Base-by-base conservation (phyloP, 2,113 vertebrate species). In the Centrocercus urophasianus region DNA sequence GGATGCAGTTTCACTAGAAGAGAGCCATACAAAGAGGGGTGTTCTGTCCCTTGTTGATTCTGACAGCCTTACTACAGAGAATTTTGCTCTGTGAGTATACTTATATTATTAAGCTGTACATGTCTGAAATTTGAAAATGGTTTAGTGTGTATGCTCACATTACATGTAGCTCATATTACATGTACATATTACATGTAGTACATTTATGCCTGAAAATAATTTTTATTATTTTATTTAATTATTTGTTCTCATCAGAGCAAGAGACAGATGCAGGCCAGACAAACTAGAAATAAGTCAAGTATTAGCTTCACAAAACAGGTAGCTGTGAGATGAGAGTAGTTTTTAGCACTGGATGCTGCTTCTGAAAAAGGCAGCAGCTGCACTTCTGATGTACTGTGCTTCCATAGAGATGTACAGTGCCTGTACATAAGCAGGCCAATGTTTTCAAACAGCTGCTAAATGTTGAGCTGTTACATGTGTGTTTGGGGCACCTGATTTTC, bases 351-450 rank as follows among this genome's bases (percentile, higher is more conserved):
- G 71, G 47, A 38, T 40, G 1, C 34, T 75, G 60, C 38, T 71
- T 73, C 32, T 83, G 88, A 36, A n/a, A 76, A 87, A 83, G 70
- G 27, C 66, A 90, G 59, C 84, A 89, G 81, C 71, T 90, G n/a
- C 69, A 52, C 7, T 2, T 69, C 42, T 64, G 88, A 43, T 19
- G 1, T 79, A 32, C 54, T 75, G n/a, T 76, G 45, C 63, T 93
- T 73, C 56, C 48, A 13, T 8, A 79, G 59, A 60, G 24, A 43
- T 36, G 10, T 43, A 43, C 42, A 43, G 42, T 36, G 38, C 42
- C 36, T 89, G 47, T 77, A n/a, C 43, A 45, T 76, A 42, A 92
- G 47, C 28, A 70, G 50, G 67, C 21, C 34, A 70, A 0, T 73
- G 45, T 59, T 93, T 93, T 73, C 66, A 85, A 85, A 45, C 27